Conservation (phyloP, 2,113 vertebrate species). For the Chloropsis cyanopogon region DNA sequence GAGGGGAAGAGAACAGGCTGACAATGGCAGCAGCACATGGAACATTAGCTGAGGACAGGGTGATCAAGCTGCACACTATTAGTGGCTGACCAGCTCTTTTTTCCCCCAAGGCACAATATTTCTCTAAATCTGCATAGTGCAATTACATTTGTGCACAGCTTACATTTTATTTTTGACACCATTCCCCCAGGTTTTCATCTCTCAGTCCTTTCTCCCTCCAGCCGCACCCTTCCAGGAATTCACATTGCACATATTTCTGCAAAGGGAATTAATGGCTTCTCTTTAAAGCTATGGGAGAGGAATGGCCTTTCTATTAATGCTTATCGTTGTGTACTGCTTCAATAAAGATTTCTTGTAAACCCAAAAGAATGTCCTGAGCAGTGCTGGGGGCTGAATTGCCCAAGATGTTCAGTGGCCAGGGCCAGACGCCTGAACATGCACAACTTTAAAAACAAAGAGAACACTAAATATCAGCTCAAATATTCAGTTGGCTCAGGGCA, state of each 20-base stretch:
- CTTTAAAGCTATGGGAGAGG: constrained; percentile 1
- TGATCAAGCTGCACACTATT: background rate
- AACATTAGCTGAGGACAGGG: background rate
- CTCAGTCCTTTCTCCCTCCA: background rate
- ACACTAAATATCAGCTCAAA: background rate
- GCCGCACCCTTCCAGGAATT: constrained; percentile 25
- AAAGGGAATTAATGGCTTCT: background rate
- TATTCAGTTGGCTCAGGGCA: background rate
- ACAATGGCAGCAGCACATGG: background rate
- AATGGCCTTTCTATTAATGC: constrained; percentile 23
- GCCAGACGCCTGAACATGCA: background rate
- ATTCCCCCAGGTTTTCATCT: background rate
- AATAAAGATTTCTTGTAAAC: constrained; percentile 40
- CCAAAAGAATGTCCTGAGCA: constrained; percentile 25
- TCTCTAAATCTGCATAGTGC: background rate
- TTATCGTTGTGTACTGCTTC: background rate
- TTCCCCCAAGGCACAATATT: background rate
- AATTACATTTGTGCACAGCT: background rate
- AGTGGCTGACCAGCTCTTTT: background rate
- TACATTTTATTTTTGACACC: background rate
- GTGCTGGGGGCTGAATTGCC: background rate
- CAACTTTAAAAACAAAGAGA: background rate
- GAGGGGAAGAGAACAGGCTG: background rate
- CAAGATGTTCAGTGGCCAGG: background rate
- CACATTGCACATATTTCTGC: constrained; percentile 11